A percentile compares a stretch with the other conserved stretches of the same genome.
phyloP scores from a whole-genome alignment of 2,113 vertebrate species.

The Saguinus midas region DNA sequence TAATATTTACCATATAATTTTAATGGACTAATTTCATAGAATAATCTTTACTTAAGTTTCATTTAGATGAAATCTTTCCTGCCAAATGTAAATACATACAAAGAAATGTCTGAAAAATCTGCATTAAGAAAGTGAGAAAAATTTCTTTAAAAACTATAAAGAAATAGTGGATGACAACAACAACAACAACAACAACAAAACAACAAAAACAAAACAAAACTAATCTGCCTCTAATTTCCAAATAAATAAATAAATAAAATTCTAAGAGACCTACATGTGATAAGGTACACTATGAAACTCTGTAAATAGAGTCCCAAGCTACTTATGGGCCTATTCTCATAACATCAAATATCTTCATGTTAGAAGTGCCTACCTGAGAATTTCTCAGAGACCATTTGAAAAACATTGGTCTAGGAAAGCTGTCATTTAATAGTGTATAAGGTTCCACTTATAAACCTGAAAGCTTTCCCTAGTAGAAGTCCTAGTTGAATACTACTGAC shows the following conservation, averaged over 20 bases:
- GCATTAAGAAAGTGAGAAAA: background rate
- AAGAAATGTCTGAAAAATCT: background rate
- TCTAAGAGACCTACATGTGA: background rate
- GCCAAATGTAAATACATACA: background rate
- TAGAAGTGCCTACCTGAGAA: background rate
- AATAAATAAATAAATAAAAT: background rate
- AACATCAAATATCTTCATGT: background rate
- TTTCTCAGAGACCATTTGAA: background rate
- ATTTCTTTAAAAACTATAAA: background rate
- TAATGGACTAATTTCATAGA: background rate
- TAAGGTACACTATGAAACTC: background rate
- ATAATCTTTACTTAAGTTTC: background rate
- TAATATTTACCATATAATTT: background rate
- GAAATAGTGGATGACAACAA: too few species aligned
- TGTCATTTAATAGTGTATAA: background rate
- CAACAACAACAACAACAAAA: too few species aligned
- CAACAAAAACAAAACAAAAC: too few species aligned
- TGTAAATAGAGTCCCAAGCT: background rate
- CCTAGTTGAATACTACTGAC: background rate
- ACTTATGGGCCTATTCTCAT: background rate
- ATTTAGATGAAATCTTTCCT: background rate
- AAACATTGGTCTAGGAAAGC: background rate
- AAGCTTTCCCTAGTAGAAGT: background rate
- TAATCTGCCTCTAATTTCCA: too few species aligned
- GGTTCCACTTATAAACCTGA: background rate